These are phyloP conservation scores for Alethe diademata DNA, from an alignment of 2,113 vertebrate species.

Conservation along the genomic window DNA sequence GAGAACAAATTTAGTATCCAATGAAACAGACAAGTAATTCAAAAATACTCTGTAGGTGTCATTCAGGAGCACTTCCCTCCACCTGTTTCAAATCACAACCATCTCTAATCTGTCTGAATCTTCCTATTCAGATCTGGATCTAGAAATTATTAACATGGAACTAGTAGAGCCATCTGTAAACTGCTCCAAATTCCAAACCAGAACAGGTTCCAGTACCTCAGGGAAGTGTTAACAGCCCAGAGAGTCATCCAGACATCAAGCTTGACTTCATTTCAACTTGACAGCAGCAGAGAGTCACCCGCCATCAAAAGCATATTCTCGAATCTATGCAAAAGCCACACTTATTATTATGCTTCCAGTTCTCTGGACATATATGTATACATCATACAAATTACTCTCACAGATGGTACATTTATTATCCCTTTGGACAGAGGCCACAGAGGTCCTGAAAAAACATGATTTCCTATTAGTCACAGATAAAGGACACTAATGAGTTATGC, in stretches of 20 bases:
- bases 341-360: not conserved
- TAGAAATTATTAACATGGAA: not conserved
- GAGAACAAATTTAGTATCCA: not conserved
- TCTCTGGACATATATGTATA: not conserved
- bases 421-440: not conserved
- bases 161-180: not conserved
- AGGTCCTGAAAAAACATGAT: not conserved
- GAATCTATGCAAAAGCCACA: not conserved
- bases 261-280: not conserved
- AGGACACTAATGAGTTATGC: not conserved
- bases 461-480: not conserved
- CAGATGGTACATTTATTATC: not conserved
- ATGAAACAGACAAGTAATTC: not conserved
- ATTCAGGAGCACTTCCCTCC: not conserved
- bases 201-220: not conserved
- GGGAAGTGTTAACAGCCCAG: slow-evolving; percentile 4
- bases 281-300: not conserved
- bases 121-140: not conserved
- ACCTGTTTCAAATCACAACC: not conserved
- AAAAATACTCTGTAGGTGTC: not conserved
- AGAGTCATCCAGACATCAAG: not conserved
- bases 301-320: not conserved
- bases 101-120: not conserved
- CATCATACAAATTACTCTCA: not conserved
- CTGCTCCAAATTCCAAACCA: not conserved